These are phyloP conservation scores for Apodemia hepburni DNA, from an alignment of 2,888 invertebrate genomes.

Conservation along the genomic window DNA sequence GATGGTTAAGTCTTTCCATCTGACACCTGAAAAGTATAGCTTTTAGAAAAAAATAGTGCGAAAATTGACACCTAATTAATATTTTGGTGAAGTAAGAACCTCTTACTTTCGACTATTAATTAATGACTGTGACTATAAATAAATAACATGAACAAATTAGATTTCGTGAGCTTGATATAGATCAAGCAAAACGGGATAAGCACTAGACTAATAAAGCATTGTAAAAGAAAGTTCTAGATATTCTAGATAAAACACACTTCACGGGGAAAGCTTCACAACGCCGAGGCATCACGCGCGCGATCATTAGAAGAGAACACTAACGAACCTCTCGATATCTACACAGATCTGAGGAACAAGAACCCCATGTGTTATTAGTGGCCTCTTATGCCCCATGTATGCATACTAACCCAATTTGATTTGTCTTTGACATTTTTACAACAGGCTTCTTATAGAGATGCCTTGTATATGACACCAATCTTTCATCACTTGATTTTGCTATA, in stretches of 20 bases:
- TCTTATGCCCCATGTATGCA: constrained; percentile 25
- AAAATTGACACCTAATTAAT: no score
- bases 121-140: no score
- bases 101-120: no score
- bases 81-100: no score
- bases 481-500: neutral
- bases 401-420: constrained; percentile 14
- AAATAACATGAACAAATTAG: no score
- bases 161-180: no score
- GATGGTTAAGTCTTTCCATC: no score
- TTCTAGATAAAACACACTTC: constrained; percentile 21
- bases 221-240: neutral
- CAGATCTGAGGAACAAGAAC: constrained; percentile 37
- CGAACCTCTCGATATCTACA: constrained; percentile 58
- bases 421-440: constrained; percentile 14
- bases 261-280: constrained; percentile 21
- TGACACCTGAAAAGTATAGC: no score
- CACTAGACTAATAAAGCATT: neutral
- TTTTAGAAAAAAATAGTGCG: no score
- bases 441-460: constrained; percentile 2
- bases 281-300: constrained; percentile 37
- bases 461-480: neutral
- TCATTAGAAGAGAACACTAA: constrained; percentile 71
- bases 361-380: constrained; percentile 30
- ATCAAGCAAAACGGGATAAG: neutral